Percentiles rank a stretch among this genome's conserved stretches.
These are phyloP conservation scores for Diachrysia chrysitis DNA, from an alignment of 2,888 invertebrate species.

Conservation along the genomic window DNA sequence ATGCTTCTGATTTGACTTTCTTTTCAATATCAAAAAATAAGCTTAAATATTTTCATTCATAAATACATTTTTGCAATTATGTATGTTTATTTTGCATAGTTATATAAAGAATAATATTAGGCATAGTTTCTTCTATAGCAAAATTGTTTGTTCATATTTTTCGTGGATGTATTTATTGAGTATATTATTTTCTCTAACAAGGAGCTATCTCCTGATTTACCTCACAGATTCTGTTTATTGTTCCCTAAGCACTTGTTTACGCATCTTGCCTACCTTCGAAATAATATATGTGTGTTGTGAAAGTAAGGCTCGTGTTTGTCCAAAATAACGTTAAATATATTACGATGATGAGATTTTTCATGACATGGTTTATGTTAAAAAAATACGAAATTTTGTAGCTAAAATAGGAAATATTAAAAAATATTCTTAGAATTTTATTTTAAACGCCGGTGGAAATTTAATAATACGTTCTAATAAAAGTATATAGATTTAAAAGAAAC, in stretches of 20 bases:
- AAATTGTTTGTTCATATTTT: neutral
- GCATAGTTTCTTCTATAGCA: neutral
- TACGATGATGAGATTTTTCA: conserved; percentile 4
- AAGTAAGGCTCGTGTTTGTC: conserved; percentile 17
- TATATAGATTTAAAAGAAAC: too few relatives aligned
- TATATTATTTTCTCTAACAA: conserved; percentile 2
- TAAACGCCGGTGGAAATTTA: too few relatives aligned
- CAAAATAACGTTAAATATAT: conserved; percentile 4
- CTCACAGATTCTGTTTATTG: conserved; percentile 29
- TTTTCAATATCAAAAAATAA: too few relatives aligned
- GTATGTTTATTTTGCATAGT: too few relatives aligned
- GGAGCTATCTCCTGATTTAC: conserved; percentile 2
- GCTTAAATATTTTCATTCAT: too few relatives aligned
- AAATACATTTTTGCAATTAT: too few relatives aligned
- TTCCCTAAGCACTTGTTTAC: conserved; percentile 4
- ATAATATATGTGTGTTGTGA: conserved; percentile 21
- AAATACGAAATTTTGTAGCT: too few relatives aligned
- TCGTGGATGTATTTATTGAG: neutral
- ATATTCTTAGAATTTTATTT: too few relatives aligned
- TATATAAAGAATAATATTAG: too few relatives aligned
- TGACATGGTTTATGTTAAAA: neutral
- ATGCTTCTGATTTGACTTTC: too few relatives aligned
- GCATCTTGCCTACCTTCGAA: neutral
- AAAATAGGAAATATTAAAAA: too few relatives aligned
- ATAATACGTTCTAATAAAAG: too few relatives aligned